Evolutionary conservation across 2,888 invertebrate genomes (phyloP), one percentile per base, ranked within the genome.

Genomic region (Polyommatus icarus): DNA sequence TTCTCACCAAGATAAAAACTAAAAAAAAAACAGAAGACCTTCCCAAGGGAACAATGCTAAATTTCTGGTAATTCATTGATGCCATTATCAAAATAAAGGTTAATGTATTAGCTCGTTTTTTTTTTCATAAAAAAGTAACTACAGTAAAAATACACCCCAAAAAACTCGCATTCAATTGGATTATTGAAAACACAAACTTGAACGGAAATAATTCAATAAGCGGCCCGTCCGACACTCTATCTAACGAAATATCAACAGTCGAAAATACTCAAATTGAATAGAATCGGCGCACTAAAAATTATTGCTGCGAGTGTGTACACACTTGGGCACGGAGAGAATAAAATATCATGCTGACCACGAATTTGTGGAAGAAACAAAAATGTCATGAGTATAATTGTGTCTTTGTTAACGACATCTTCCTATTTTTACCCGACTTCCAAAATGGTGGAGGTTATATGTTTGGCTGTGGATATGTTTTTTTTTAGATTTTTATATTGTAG

Each of bases 161-260:
- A 67, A 67, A 67, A 61, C 61, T 61, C 3, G 4, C 29, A 15
- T 12, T 15, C 67, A 15, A 67, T 67, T 29, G 20, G 24, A 29
- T 67, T 29, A 67, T 67, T 67, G 67, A 67, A 67, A 67, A 29
- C 15, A 29, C 24, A 67, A 67, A 29, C 67, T 61, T 61, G 61
- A 67, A 67, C 24, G 29, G 67, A 29, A 67, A 67, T 67, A 67
- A 67, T 29, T 67, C 67, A 67, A 67, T 67, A 67, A 29, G 24
- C 29, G 67, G 24, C 12, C 29, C 20, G 15, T 67, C 67, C 67
- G 29, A 24, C 61, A 24, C 67, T 67, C 29, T 29, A 67, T 67
- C 67, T 67, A 67, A 67, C 67, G 67, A 67, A 67, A 67, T 67
- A 67, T 67, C 67, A 67, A 67, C 67, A 29, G 67, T 67, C 67